A percentile compares a stretch with the other conserved stretches of the same genome.
Evolutionary conservation across 2,888 invertebrate species (phyloP).

Genomic region (Agriopis aurantiaria): DNA sequence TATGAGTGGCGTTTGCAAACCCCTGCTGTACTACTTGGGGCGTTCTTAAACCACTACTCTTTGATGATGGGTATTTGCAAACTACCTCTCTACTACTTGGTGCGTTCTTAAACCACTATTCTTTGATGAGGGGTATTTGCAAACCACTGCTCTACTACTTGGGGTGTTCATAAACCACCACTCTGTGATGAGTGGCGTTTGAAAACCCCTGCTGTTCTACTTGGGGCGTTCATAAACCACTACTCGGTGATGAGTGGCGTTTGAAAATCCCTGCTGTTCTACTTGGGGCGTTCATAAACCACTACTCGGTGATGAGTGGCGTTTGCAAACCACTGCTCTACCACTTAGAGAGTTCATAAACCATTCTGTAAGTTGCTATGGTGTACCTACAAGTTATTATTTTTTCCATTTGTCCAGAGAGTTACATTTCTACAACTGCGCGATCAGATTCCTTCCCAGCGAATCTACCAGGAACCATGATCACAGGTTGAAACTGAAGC

Average conservation of each 20-base stretch:
- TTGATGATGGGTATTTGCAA: too few relatives aligned
- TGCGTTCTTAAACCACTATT: constrained; percentile 19
- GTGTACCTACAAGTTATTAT: too few relatives aligned
- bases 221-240: background rate
- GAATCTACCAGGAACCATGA: constrained; percentile 11
- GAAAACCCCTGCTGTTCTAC: background rate
- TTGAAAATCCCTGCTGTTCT: background rate
- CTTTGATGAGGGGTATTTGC: background rate
- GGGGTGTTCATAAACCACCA: background rate
- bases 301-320: background rate
- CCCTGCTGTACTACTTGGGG: background rate
- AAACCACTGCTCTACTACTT: background rate
- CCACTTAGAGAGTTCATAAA: background rate
- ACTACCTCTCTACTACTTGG: too few relatives aligned
- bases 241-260: background rate
- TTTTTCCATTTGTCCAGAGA: constrained; percentile 6
- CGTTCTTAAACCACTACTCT: background rate
- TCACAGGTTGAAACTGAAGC: constrained; percentile 41
- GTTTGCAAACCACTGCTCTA: background rate
- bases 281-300: background rate
- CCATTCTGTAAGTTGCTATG: background rate
- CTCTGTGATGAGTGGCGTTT: background rate
- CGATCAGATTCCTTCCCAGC: constrained; percentile 6
- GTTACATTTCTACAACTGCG: constrained; percentile 26
- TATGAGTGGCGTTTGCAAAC: background rate